Evolutionary conservation across 2,888 invertebrate species (phyloP), one percentile per base, ranked within the genome.

Genomic region (Congeria kusceri): DNA sequence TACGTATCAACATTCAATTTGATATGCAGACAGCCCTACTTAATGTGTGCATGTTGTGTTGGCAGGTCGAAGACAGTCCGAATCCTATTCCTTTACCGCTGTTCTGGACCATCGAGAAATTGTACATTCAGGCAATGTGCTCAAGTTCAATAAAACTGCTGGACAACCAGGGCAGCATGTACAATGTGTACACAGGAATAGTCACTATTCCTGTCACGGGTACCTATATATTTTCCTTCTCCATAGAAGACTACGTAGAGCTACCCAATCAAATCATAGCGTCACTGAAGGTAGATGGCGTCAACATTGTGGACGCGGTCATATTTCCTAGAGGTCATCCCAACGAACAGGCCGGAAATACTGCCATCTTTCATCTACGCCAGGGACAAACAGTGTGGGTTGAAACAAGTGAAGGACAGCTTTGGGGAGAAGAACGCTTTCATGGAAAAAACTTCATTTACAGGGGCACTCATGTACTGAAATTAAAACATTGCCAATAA

Each of bases 221-320:
- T 28, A 59, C 56, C 1, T 62, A 61, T 29, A 5, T 61, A 3
- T 39, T 67, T 18, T n/a, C 53, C 7, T 67, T 44, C 46, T 46
- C 49, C 5, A 25, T 62, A 4, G 69, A 62, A 39, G 46, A 67
- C 15, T 61, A 25, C 15, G 11, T n/a, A 1, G 39, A 13, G 18
- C 20, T 28, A 3, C n/a, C n/a, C n/a, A n/a, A n/a, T n/a, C 47
- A 61, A 4, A 23, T 61, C 0, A 3, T 28, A 20, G 46, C 3
- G 25, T 9, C 23, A 3, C 28, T 64, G 20, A 44, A 23, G 23
- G 66, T 58, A 53, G 56, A 74, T 27, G 67, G 62, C 13, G 44
- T n/a, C 53, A 49, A 61, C 46, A 62, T 71, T 44, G 65, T 66
- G 28, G 27, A 65, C 15, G 62, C 68, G 25, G 25, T 66, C 25